Evolutionary conservation across 2,888 invertebrate species (phyloP).

Genomic region (Pyrochroa serraticornis): DNA sequence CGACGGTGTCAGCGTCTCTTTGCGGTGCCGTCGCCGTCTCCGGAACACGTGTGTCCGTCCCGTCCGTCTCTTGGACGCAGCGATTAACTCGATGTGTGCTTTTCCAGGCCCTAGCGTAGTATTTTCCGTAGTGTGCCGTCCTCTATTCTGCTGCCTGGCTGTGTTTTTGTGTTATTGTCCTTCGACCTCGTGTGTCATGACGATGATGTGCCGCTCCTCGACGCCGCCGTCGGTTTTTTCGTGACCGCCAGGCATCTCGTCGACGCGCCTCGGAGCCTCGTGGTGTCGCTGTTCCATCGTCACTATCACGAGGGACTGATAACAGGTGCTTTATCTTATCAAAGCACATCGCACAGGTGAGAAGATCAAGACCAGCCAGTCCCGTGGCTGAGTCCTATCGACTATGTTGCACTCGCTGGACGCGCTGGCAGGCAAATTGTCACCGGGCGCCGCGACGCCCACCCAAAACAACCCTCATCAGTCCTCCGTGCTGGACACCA

Average conservation of each 20-base stretch:
- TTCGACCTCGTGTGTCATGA: constrained; percentile 29
- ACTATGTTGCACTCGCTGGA: constrained; percentile 86
- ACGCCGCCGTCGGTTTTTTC: constrained; percentile 14
- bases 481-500: constrained; percentile 66
- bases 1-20: not conserved
- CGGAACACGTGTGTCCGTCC: constrained; percentile 36
- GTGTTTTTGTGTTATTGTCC: constrained; percentile 24
- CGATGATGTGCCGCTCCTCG: constrained; percentile 14
- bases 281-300: not conserved
- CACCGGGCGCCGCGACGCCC: constrained; percentile 70
- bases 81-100: constrained; percentile 38
- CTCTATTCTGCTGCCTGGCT: constrained; percentile 35
- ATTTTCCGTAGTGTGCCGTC: constrained; percentile 31
- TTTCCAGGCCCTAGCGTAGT: constrained; percentile 42
- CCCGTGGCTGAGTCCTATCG: constrained; percentile 49
- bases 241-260: constrained; percentile 16
- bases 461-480: constrained; percentile 44
- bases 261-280: constrained; percentile 29
- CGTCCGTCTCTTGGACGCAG: constrained; percentile 20
- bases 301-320: constrained; percentile 35
- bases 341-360: constrained; percentile 38
- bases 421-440: constrained; percentile 88
- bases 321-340: constrained; percentile 49
- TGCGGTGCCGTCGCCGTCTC: constrained; percentile 17
- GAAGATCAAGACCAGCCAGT: constrained; percentile 35